phyloP scores from a whole-genome alignment of 2,888 invertebrate species.

The Mongoloraphidia duomilia region DNA sequence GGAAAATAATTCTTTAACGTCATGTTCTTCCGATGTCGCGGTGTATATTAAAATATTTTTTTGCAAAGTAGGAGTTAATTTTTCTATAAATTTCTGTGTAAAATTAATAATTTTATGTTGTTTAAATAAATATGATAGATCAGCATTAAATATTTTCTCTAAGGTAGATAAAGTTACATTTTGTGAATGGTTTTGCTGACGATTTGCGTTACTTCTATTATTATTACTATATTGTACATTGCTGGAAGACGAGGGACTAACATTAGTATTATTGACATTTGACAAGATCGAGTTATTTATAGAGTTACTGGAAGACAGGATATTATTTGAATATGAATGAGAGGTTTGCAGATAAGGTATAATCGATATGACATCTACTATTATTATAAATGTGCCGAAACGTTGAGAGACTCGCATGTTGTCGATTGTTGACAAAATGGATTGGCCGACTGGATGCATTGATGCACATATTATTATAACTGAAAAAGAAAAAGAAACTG shows the following conservation, averaged over 20 bases:
- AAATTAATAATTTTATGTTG: neutral
- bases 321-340: neutral
- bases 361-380: conserved; percentile 31
- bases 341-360: conserved; percentile 25
- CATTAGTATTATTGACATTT: no score
- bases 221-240: no score
- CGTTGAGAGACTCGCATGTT: conserved; percentile 28
- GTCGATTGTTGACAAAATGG: conserved; percentile 30
- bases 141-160: no score
- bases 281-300: neutral
- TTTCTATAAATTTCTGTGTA: neutral
- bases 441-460: conserved; percentile 28
- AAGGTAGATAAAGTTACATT: no score
- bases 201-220: no score
- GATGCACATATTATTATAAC: conserved; percentile 37
- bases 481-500: conserved; percentile 21
- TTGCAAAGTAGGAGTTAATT: conserved; percentile 9
- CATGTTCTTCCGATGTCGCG: conserved; percentile 10
- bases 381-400: conserved; percentile 29
- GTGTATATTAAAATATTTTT: conserved; percentile 14
- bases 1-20: conserved; percentile 9
- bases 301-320: conserved; percentile 2
- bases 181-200: no score
- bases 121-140: no score
- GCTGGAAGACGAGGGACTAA: no score